Base-by-base conservation (phyloP, 2,113 vertebrate genomes). In the Nesospiza acunhae region DNA sequence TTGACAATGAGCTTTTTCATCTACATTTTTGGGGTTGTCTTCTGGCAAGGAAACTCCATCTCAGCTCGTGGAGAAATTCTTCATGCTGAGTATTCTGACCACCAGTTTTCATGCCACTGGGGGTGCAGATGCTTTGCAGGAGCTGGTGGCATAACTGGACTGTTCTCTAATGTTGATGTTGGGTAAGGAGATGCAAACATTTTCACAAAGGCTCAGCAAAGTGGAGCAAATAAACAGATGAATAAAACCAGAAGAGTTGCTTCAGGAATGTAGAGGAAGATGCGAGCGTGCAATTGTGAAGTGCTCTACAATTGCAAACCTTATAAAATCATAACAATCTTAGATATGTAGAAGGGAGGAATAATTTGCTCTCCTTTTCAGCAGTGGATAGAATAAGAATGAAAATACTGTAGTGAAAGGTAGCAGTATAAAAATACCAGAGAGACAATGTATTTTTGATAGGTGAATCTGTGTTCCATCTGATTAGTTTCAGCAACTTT, bases 21-120 rank as follows among this genome's bases (percentile, higher is more conserved):
- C 79, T 93, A 18, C 64, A 28, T 70, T 90, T 92, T 95, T 50
- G 80, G 83, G 95, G 69, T 90, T 96, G 30, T 94, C 86, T 93
- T 79, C 58, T 75, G 80, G n/a, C 74, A 72, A 42, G 73, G 17
- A 92, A 92, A 68, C 37, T 81, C 53, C 0, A 0, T 72, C 58
- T 78, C 21, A 33, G 49, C 41, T 92, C 37, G 4, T 5, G n/a
- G 52, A 52, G 62, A 56, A 31, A 24, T 78, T 68, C 39, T 75
- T 75, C 26, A 5, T 15, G 44, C 82, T 59, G 72, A 77, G 8
- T 59, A 13, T 63, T 77, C 58, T 78, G 68, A 82, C 60, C 60
- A 33, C 44, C 18, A 22, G 1, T 82, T 94, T 90, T 56, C 52
- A 35, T 68, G 58, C 31, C 22, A 15, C 20, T n/a, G 24, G 59